A percentile compares a stretch with the other conserved stretches of the same genome.
phyloP scores from a whole-genome alignment of 2,797 vertebrate species.

The Loriculus beryllinus region DNA sequence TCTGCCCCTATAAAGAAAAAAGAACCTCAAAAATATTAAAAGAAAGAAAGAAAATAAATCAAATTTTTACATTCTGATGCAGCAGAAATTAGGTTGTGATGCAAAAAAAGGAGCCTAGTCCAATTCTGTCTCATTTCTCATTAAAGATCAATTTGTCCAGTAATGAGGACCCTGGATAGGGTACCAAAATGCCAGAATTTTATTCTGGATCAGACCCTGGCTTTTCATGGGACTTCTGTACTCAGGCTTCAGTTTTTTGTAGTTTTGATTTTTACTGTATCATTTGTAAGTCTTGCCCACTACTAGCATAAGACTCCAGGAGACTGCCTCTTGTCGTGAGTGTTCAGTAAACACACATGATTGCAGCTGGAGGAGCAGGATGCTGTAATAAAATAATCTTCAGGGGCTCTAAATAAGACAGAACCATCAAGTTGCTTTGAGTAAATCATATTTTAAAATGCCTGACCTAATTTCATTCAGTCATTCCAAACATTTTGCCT shows the following conservation, averaged over 20 bases:
- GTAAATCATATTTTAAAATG: background rate
- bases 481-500: background rate
- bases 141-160: background rate
- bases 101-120: background rate
- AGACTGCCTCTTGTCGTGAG: background rate
- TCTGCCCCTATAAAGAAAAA: background rate
- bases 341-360: background rate
- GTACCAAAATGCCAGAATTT: background rate
- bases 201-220: background rate
- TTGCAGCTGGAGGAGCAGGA: background rate
- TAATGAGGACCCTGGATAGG: background rate
- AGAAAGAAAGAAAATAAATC: background rate
- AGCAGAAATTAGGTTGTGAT: background rate
- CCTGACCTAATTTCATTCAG: background rate
- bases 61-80: background rate
- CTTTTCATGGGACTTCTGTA: background rate
- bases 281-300: background rate
- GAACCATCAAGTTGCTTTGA: background rate
- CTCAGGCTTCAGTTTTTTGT: background rate
- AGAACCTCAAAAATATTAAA: background rate
- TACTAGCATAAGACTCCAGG: background rate
- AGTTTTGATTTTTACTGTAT: background rate
- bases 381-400: background rate
- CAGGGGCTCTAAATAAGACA: background rate
- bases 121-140: conserved; percentile 3